These are phyloP conservation scores for Aphaenogaster ashmeadi DNA, from an alignment of 1,140 invertebrate species.

Conservation along the genomic window DNA sequence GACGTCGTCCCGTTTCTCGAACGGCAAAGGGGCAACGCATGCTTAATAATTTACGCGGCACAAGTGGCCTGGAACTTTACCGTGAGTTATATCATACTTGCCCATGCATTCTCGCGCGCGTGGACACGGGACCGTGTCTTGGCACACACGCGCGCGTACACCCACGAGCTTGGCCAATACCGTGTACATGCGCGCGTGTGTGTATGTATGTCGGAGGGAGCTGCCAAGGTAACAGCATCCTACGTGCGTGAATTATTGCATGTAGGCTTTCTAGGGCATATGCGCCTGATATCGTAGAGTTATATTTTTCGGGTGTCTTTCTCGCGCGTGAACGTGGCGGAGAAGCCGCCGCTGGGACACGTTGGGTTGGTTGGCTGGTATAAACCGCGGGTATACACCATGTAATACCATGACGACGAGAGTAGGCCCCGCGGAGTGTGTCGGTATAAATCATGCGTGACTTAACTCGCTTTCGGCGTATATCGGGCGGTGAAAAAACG, in stretches of 20 bases:
- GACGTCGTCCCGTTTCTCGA: constrained; percentile 18
- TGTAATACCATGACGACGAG: constrained; percentile 52
- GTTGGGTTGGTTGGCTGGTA: constrained; percentile 38
- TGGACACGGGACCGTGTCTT: constrained; percentile 66
- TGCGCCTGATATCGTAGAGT: constrained; percentile 68
- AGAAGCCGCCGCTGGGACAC: constrained; percentile 45
- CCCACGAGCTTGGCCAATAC: background rate
- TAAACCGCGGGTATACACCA: constrained; percentile 48
- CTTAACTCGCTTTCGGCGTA: constrained; percentile 67
- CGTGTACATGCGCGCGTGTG: background rate
- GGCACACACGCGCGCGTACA: constrained; percentile 11
- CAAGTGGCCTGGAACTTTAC: constrained; percentile 81
- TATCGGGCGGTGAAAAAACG: constrained; percentile 28
- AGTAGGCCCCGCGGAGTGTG: constrained; percentile 19
- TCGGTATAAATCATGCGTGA: constrained; percentile 72
- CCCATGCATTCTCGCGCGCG: constrained; percentile 73
- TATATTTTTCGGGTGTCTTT: constrained; percentile 74
- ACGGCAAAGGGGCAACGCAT: constrained; percentile 77
- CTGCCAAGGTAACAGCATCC: constrained; percentile 78
- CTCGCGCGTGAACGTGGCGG: constrained; percentile 54
- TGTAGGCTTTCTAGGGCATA: constrained; percentile 75
- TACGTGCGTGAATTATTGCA: constrained; percentile 79
- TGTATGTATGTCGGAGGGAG: constrained; percentile 16
- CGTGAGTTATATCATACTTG: constrained; percentile 81
- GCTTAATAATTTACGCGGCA: constrained; percentile 82